Base-by-base conservation (phyloP, 2,888 invertebrate genomes). In the Cheilosia scutellata region DNA sequence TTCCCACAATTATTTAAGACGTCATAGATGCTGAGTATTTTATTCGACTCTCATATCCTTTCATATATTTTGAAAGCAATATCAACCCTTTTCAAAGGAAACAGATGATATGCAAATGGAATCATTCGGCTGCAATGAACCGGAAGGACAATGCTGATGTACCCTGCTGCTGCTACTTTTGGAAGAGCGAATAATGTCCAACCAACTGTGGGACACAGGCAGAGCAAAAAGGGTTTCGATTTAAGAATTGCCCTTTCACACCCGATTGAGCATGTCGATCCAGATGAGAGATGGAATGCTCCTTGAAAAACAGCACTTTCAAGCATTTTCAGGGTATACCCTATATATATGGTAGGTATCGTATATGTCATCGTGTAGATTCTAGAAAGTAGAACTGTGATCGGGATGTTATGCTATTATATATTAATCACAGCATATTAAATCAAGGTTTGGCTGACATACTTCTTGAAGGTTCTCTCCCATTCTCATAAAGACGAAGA, bases 1-100 rank as follows among this genome's bases (percentile, higher is more conserved):
- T 66, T 80, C 80, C 80, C 80, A 74, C 74, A 80, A 80, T 74
- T 68, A 80, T 80, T 80, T 66, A 74, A 68, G 9, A 42, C 58
- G 51, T 65, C 37, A 53, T 55, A n/a, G 55, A 40, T 70, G 55
- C 44, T 33, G 31, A 11, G 42, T 44, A 31, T 33, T 60, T 29
- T n/a, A 29, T 37, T 57, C 20, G 47, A 13, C 20, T 37, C 7
- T 20, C 37, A n/a, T 5, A 57, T 68, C 55, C 40, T 62, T 62
- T 57, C 20, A 44, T 11, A 25, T 37, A 47, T 11, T 33, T 44
- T 27, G 31, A 27, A 33, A 51, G 42, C 31, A 51, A 49, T 40
- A 25, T 25, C 49, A 55, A 63, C 71, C 63, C 78, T 63, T 71
- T 25, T 29, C 31, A n/a, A 40, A 47, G 42, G 13, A 42, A 20